phyloP scores from a whole-genome alignment of 53 echinoderm and acorn worm species.

The Henricia sp. region DNA sequence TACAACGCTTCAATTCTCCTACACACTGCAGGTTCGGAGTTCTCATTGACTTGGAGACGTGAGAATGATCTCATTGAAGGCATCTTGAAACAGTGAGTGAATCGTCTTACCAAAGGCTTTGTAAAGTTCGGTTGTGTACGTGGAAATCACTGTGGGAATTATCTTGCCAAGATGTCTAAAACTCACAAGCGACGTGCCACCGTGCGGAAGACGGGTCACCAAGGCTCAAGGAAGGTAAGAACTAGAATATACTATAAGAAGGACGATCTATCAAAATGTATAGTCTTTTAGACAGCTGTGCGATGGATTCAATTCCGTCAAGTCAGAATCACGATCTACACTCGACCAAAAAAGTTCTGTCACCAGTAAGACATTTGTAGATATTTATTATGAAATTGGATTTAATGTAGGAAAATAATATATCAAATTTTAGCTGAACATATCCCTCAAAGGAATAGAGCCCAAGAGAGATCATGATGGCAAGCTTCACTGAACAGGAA shows the following conservation, averaged over 20 bases:
- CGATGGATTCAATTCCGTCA: no score
- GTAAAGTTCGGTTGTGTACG: neutral
- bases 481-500: no score
- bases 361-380: neutral
- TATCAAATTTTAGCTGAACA: no score
- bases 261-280: no score
- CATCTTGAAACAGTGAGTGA: neutral
- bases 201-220: slow-evolving; percentile 33
- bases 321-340: neutral
- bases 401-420: no score
- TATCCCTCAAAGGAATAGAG: no score
- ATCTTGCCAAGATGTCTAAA: slow-evolving; percentile 27
- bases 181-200: slow-evolving; percentile 33
- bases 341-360: neutral
- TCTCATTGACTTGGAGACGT: neutral
- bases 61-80: neutral
- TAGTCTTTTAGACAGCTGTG: no score
- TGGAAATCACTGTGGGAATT: neutral
- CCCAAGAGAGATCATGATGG: no score
- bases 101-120: neutral
- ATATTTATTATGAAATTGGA: neutral
- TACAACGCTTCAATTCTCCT: no score
- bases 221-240: slow-evolving; percentile 44
- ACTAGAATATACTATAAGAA: no score
- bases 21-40: neutral